Evolutionary conservation across 2,797 vertebrate species (phyloP), one percentile per base, ranked within the genome.

Genomic region (Myotis findleyi): DNA sequence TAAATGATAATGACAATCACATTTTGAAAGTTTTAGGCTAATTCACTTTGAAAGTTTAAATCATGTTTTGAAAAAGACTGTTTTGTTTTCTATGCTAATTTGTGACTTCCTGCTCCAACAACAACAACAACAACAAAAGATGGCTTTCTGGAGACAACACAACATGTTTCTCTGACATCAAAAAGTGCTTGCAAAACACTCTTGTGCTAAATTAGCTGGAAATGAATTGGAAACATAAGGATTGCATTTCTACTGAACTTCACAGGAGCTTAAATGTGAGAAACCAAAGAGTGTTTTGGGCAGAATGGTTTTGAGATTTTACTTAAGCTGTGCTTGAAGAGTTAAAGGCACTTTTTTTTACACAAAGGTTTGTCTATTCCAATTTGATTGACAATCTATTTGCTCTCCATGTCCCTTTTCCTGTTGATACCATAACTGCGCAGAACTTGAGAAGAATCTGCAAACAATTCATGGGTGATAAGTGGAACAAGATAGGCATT

Each of bases 171-270:
- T 85, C 57, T 95, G 76, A 96, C 93, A 94, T 96, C 92, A 97
- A 96, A 97, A 94, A 87, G 41, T 89, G 68, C 89, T 96, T 97
- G 68, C 84, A 96, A 92, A 95, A 97, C 71, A 94, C 1, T 62
- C 47, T 85, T 95, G 69, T 85, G 84, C n/a, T 95, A 82, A 96
- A 95, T 94, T 96, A 93, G 57, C 84, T 82, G 72, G 89, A 95
- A 96, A 96, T 92, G 69, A 94, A 86, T 94, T 12, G 49, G 87
- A 92, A 86, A 94, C 87, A 86, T 91, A 92, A 94, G 94, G 85
- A 95, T 38, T 96, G 5, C 16, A 86, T 97, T 97, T 97, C 84
- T 72, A 62, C 49, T 95, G 41, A 88, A 88, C 13, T 95, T 92
- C 86, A 83, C 10, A 94, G 82, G 87, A 89, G 11, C 11, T 30